These are phyloP conservation scores for Esperia sulphurella DNA, from an alignment of 2,888 invertebrate species.

Conservation along the genomic window DNA sequence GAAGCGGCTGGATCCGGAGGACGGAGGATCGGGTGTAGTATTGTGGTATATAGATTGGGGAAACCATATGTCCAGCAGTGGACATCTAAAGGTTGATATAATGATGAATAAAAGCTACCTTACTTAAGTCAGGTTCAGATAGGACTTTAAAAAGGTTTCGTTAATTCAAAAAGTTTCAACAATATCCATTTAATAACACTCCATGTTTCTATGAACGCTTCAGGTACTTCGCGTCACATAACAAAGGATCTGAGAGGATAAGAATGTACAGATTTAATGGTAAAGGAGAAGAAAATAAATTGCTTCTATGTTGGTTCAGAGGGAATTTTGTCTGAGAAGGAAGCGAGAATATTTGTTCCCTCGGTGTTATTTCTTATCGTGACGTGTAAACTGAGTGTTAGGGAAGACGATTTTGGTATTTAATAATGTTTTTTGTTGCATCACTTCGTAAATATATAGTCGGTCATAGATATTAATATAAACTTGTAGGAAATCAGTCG, in stretches of 20 bases:
- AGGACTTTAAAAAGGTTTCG: no score
- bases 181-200: not conserved
- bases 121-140: no score
- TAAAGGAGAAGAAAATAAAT: constrained; percentile 1
- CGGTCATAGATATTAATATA: not conserved
- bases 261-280: constrained; percentile 3
- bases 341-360: constrained; percentile 1
- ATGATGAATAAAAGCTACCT: no score
- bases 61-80: no score
- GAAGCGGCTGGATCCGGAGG: no score
- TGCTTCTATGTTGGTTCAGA: constrained; percentile 1
- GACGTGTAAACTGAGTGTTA: no score
- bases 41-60: no score
- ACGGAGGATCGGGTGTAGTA: no score
- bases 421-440: no score
- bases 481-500: no score
- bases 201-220: not conserved
- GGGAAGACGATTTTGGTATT: not conserved
- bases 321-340: constrained; percentile 3
- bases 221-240: not conserved
- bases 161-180: not conserved
- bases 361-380: constrained; percentile 1
- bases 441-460: no score
- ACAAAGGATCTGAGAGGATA: constrained; percentile 6
- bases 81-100: no score